These are phyloP conservation scores for Cheirogaleus medius DNA, from an alignment of 2,113 vertebrate species.

Conservation along the genomic window DNA sequence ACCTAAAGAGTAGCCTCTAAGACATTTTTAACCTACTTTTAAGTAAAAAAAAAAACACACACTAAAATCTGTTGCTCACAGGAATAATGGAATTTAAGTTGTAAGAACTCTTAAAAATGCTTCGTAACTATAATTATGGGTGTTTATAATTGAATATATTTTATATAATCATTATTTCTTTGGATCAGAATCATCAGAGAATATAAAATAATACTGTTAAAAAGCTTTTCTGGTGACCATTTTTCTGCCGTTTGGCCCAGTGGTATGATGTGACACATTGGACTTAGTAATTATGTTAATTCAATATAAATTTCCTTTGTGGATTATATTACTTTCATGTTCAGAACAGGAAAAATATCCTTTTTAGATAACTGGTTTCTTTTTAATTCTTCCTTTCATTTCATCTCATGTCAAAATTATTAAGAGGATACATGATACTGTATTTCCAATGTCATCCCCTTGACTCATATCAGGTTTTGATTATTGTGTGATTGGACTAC, in stretches of 20 bases:
- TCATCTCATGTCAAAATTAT: neutral
- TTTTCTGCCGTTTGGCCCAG: neutral
- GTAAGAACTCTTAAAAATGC: neutral
- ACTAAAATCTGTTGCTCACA: neutral
- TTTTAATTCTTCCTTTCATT: slow-evolving; percentile 2
- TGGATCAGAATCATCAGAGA: neutral
- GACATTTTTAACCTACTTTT: neutral
- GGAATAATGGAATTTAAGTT: neutral
- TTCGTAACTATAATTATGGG: neutral
- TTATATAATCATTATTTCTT: neutral
- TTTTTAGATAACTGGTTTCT: neutral
- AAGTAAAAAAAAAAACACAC: neutral
- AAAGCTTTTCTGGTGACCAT: neutral
- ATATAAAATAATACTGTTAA: neutral
- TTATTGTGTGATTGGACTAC: neutral
- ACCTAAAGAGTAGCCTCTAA: neutral
- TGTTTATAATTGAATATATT: neutral
- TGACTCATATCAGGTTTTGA: neutral
- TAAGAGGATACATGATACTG: neutral
- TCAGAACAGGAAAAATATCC: neutral
- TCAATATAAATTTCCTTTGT: neutral
- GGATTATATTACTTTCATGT: neutral
- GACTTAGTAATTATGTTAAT: neutral
- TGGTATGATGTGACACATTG: neutral
- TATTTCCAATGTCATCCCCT: neutral